Evolutionary conservation across 2,113 vertebrate species (phyloP), one percentile per base, ranked within the genome.

Genomic region (Mirza zaza): DNA sequence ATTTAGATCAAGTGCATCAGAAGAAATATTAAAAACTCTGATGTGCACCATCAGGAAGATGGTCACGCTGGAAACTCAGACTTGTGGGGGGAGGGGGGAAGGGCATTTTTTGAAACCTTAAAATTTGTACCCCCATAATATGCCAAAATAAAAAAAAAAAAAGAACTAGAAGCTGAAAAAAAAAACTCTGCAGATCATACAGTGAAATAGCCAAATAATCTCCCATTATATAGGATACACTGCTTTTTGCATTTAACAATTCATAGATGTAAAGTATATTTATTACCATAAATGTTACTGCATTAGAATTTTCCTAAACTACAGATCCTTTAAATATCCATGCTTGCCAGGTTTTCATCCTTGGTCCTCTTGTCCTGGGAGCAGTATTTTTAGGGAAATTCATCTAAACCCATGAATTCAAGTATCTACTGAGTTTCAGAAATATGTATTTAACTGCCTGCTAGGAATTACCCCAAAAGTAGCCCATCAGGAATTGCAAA

Each of bases 1-100:
- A 94, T 86, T 93, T 91, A 94, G 32, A 97, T 65, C 14, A 95
- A 55, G 63, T 8, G 85, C 39, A 50, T 87, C 75, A 89, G 57
- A 93, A 59, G 52, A 15, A 70, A 80, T 82, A 80, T 52, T 77
- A 90, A 88, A 82, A 77, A 52, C 15, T 87, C 32, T 23, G 81
- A n/a, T n/a, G n/a, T n/a, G n/a, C n/a, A n/a, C n/a, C n/a, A n/a
- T n/a, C n/a, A n/a, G n/a, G n/a, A n/a, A n/a, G n/a, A n/a, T n/a
- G n/a, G n/a, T n/a, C n/a, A n/a, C n/a, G n/a, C n/a, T n/a, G n/a
- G n/a, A n/a, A n/a, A n/a, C n/a, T n/a, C n/a, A n/a, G n/a, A n/a
- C n/a, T n/a, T n/a, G n/a, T n/a, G n/a, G n/a, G n/a, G n/a, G n/a
- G n/a, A n/a, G n/a, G n/a, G n/a, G n/a, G n/a, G n/a, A n/a, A n/a